Evolutionary conservation across 2,113 vertebrate genomes (phyloP).

Genomic region (Rhipidura dahli): DNA sequence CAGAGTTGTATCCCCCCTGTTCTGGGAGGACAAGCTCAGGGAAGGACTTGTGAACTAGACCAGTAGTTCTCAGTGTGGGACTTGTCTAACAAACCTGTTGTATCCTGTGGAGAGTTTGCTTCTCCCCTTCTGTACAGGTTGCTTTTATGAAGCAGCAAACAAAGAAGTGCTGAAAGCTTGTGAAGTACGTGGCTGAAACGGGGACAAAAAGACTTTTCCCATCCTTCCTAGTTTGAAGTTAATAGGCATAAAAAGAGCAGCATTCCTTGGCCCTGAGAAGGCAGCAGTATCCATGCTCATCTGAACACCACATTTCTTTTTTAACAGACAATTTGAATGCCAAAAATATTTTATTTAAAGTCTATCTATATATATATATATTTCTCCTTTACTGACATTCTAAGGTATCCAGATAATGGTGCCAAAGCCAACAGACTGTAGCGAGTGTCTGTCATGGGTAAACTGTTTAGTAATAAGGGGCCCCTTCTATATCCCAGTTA

Average conservation of each 20-base stretch:
- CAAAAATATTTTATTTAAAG: background rate
- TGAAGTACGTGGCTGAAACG: background rate
- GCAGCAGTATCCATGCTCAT: background rate
- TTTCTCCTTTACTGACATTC: background rate
- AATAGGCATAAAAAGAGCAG: background rate
- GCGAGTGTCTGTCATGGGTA: background rate
- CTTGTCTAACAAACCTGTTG: background rate
- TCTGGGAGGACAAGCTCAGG: background rate
- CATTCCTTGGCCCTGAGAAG: background rate
- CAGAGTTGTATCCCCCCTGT: background rate
- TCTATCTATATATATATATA: background rate
- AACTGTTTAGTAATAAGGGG: background rate
- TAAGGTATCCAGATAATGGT: background rate
- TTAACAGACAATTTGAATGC: background rate
- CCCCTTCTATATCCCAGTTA: background rate
- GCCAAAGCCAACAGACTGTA: slow-evolving; percentile 39
- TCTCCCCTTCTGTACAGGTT: background rate
- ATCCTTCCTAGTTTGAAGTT: background rate
- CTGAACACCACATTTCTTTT: background rate
- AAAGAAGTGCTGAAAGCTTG: background rate
- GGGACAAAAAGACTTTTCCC: background rate
- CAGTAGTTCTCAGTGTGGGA: background rate
- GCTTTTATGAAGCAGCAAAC: background rate
- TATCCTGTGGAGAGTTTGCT: background rate
- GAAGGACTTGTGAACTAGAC: background rate